Evolutionary conservation across 2,888 invertebrate genomes (phyloP).

Genomic region (Lomographa bimaculata): DNA sequence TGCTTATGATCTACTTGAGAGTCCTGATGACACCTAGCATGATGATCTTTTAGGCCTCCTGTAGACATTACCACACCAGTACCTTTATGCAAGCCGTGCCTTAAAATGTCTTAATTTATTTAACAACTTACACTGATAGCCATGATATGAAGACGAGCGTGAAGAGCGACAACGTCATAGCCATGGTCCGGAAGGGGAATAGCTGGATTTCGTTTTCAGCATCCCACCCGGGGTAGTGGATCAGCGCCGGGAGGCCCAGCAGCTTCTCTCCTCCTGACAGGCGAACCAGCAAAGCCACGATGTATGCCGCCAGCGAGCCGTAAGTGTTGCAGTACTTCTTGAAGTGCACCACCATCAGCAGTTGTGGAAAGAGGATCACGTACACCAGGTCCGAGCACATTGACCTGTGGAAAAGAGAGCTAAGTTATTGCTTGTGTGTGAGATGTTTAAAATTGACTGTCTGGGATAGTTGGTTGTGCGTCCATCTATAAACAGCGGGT

Average conservation of each 20-base stretch:
- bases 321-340: conserved; percentile 98
- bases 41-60: too few relatives aligned
- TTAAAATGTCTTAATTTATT: too few relatives aligned
- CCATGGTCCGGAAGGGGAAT: conserved; percentile 98
- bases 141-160: conserved; percentile 92
- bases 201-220: conserved; percentile 91
- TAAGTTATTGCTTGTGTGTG: too few relatives aligned
- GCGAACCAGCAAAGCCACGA: conserved; percentile 92
- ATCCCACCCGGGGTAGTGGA: conserved; percentile 95
- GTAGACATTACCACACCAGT: too few relatives aligned
- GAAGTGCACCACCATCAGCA: conserved; percentile 98
- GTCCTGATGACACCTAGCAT: too few relatives aligned
- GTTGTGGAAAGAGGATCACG: conserved; percentile 98
- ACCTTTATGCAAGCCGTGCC: too few relatives aligned
- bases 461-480: too few relatives aligned
- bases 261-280: conserved; percentile 93
- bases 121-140: conserved; percentile 88
- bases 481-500: too few relatives aligned
- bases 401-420: conserved; percentile 90
- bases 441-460: too few relatives aligned
- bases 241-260: conserved; percentile 91
- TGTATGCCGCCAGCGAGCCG: conserved; percentile 95
- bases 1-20: too few relatives aligned
- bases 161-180: conserved; percentile 94
- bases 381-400: conserved; percentile 99